Percentiles rank a stretch among this genome's conserved stretches.
Evolutionary conservation across 2,888 invertebrate species (phyloP).

Genomic region (Lymantria dispar): DNA sequence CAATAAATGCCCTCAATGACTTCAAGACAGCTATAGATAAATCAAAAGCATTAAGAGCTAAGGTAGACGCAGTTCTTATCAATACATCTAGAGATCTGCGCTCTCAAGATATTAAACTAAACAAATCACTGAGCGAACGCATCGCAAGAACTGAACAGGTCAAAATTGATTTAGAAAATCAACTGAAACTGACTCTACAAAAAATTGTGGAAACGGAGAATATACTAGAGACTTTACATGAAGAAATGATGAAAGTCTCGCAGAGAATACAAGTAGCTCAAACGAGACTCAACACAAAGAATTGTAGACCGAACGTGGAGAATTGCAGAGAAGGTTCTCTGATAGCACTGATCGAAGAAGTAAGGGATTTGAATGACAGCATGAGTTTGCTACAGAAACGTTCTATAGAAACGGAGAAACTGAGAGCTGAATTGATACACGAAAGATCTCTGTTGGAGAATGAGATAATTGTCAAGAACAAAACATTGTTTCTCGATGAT

Average conservation of each 20-base stretch:
- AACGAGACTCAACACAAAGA: slow-evolving; percentile 69
- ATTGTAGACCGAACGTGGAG: slow-evolving; percentile 65
- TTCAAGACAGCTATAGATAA: slow-evolving; percentile 88
- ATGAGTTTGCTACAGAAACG: slow-evolving; percentile 66
- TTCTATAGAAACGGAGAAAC: slow-evolving; percentile 62
- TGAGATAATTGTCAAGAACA: slow-evolving; percentile 73
- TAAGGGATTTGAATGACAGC: slow-evolving; percentile 66
- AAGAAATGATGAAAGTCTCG: slow-evolving; percentile 66
- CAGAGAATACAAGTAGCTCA: slow-evolving; percentile 73
- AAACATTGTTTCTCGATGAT: slow-evolving; percentile 65
- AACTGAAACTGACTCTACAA: slow-evolving; percentile 77
- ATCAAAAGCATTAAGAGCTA: slow-evolving; percentile 86
- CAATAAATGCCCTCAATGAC: slow-evolving; percentile 87
- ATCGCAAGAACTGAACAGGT: slow-evolving; percentile 90
- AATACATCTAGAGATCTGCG: slow-evolving; percentile 91
- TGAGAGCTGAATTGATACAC: slow-evolving; percentile 66
- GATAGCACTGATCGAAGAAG: slow-evolving; percentile 67
- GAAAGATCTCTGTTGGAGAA: slow-evolving; percentile 67
- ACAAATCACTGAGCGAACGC: slow-evolving; percentile 86
- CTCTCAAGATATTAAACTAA: slow-evolving; percentile 90
- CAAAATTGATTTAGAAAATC: slow-evolving; percentile 86
- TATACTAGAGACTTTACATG: slow-evolving; percentile 62
- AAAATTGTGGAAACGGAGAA: slow-evolving; percentile 74
- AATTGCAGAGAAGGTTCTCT: slow-evolving; percentile 73
- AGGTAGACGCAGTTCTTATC: slow-evolving; percentile 87